Conservation (phyloP, 2,888 invertebrate species). For the Pseudanteris insignis region DNA sequence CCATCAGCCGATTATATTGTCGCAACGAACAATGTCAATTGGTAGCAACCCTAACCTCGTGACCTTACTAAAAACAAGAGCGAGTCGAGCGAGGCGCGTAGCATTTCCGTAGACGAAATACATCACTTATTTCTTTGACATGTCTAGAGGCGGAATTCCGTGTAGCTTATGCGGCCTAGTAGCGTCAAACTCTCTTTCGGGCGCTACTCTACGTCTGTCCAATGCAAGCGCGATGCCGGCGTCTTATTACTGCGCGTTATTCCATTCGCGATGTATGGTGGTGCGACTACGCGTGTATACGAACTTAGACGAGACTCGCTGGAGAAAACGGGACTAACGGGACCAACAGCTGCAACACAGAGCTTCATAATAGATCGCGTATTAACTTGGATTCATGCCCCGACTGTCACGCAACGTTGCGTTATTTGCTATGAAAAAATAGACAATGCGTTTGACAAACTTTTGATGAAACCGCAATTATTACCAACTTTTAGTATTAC, state of each 20-base stretch:
- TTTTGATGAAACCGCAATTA: neutral
- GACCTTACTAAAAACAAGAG: slow-evolving; percentile 23
- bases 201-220: slow-evolving; percentile 54
- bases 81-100: neutral
- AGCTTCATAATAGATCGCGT: slow-evolving; percentile 49
- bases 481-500: no score
- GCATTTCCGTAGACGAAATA: slow-evolving; percentile 5
- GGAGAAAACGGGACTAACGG: slow-evolving; percentile 47
- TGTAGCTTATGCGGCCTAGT: slow-evolving; percentile 50
- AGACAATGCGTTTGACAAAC: neutral
- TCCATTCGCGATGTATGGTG: slow-evolving; percentile 32
- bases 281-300: slow-evolving; percentile 37
- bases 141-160: slow-evolving; percentile 24
- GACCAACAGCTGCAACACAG: slow-evolving; percentile 48
- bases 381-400: slow-evolving; percentile 48
- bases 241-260: slow-evolving; percentile 46
- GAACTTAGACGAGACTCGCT: slow-evolving; percentile 41
- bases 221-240: slow-evolving; percentile 43
- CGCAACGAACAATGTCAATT: no score
- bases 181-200: slow-evolving; percentile 55
- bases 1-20: no score
- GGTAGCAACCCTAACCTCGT: slow-evolving; percentile 30
- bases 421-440: slow-evolving; percentile 32
- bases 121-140: slow-evolving; percentile 18
- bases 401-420: slow-evolving; percentile 21